Evolutionary conservation across 2,888 invertebrate genomes (phyloP), one percentile per base, ranked within the genome.

Genomic region (Deilephila elpenor): DNA sequence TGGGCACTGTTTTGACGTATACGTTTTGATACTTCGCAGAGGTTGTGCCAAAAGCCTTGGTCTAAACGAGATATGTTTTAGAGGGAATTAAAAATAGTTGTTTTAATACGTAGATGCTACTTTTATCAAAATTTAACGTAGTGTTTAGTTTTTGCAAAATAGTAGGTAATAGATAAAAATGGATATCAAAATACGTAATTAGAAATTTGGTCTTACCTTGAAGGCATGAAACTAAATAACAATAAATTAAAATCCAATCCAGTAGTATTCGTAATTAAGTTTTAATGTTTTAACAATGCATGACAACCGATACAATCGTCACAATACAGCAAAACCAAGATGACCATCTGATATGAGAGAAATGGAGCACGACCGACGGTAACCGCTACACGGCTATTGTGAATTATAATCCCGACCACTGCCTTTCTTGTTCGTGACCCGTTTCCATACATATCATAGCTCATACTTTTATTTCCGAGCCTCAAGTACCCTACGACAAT

Each of bases 311-410:
- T 67, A 67, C 44, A 44, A 67, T 67, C 44, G 25, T 25, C 25
- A 51, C 67, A 67, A 67, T 67, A 67, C 71, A 75, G 70, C 73
- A 71, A 75, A 76, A 78, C 75, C 59, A 74, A 75, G 75, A 77
- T 75, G 76, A 80, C 79, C 79, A 78, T 77, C 75, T 75, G 75
- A 74, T 29, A 60, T n/a, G 11, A 44, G 78, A 77, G 82, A 86
- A 87, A 83, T 85, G 82, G 85, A 88, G 84, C 85, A 84, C 74
- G 81, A 75, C 76, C 81, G 82, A 79, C 80, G 81, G 79, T 83
- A 84, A 85, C 86, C 85, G 86, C 84, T 82, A 82, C 78, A 74
- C 76, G 75, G 78, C 80, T 75, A 83, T 86, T 85, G 84, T 83
- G 77, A 82, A 81, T 83, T 78, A 81, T 78, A 77, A 77, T 79